A percentile compares a stretch with the other conserved stretches of the same genome.
Evolutionary conservation across 2,797 vertebrate species (phyloP).

Genomic region (Myotis myotis): DNA sequence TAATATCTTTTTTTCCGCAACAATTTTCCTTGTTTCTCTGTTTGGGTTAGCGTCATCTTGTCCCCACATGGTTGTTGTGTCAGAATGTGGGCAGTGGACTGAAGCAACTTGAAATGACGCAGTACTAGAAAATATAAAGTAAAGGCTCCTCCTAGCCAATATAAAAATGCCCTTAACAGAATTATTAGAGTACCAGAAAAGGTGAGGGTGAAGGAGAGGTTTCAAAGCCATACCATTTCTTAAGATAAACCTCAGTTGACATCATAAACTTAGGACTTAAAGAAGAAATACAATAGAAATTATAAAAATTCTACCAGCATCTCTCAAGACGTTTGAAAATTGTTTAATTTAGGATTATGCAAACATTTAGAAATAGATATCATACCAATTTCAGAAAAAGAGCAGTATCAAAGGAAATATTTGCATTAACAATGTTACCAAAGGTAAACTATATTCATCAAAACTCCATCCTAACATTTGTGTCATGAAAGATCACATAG

Average conservation of each 20-base stretch:
- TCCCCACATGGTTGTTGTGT: slow-evolving; percentile 11
- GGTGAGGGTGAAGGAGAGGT: neutral
- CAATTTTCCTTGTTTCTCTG: slow-evolving; percentile 46
- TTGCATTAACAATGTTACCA: slow-evolving; percentile 20
- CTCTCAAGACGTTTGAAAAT: slow-evolving; percentile 39
- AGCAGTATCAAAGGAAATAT: slow-evolving; percentile 72
- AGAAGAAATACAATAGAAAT: slow-evolving; percentile 40
- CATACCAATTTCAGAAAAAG: slow-evolving; percentile 78
- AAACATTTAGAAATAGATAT: slow-evolving; percentile 69
- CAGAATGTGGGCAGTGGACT: slow-evolving; percentile 62
- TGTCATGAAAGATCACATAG: slow-evolving; percentile 70
- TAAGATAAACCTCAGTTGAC: slow-evolving; percentile 24
- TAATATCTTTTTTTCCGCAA: neutral
- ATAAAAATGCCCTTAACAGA: slow-evolving; percentile 55
- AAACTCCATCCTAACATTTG: slow-evolving; percentile 64
- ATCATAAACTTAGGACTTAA: slow-evolving; percentile 64
- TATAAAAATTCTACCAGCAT: slow-evolving; percentile 42
- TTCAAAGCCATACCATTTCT: slow-evolving; percentile 47
- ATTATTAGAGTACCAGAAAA: slow-evolving; percentile 44
- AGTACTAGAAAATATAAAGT: slow-evolving; percentile 43
- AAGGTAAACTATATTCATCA: slow-evolving; percentile 54
- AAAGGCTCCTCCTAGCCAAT: slow-evolving; percentile 50
- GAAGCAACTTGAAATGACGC: slow-evolving; percentile 61
- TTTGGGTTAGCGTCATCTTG: slow-evolving; percentile 40
- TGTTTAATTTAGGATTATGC: slow-evolving; percentile 43